Percentiles rank a stretch among this genome's conserved stretches.
Evolutionary conservation across 2,113 vertebrate genomes (phyloP).

Genomic region (Acanthisitta chloris): DNA sequence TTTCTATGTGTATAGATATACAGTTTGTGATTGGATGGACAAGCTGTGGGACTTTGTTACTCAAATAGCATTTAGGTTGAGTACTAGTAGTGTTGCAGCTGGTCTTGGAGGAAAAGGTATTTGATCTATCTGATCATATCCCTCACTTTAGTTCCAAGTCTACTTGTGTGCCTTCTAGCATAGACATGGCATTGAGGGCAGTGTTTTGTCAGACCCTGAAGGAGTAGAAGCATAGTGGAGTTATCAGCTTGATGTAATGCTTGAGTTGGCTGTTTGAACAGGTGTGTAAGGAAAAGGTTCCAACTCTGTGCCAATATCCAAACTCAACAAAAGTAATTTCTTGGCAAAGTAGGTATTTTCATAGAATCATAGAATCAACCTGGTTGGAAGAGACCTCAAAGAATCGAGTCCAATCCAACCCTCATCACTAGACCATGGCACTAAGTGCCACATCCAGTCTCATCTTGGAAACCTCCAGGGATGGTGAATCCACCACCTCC

Average conservation of each 20-base stretch:
- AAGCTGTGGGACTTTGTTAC: accelerated
- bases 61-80: background rate
- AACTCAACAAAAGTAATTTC: background rate
- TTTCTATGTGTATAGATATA: background rate
- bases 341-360: background rate
- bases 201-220: background rate
- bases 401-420: no score
- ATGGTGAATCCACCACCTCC: no score
- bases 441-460: no score
- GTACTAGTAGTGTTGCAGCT: background rate
- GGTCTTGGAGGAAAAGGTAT: background rate
- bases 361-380: no score
- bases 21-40: background rate
- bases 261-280: background rate
- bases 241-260: background rate
- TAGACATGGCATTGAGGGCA: background rate
- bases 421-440: no score
- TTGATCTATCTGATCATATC: background rate
- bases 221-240: background rate
- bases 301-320: background rate
- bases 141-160: background rate
- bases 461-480: no score
- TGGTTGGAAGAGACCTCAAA: no score
- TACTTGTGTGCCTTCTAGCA: background rate
- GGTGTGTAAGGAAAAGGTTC: background rate